Evolutionary conservation across 2,113 vertebrate genomes (phyloP), one percentile per base, ranked within the genome.

Genomic region (Calyptomena viridis): DNA sequence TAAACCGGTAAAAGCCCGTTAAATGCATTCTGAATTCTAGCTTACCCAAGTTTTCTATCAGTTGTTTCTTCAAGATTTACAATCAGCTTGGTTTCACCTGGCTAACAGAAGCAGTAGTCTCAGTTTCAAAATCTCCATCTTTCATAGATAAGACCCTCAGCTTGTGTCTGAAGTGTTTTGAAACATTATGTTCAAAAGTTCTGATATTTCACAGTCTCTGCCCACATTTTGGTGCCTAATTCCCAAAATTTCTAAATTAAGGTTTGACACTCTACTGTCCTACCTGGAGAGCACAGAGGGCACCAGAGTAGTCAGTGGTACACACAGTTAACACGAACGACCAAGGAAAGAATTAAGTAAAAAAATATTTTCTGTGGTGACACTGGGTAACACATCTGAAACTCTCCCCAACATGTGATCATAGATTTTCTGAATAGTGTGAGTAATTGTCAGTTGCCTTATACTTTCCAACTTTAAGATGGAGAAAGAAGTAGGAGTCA

Each of bases 241-340:
- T 64, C 20, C 9, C 44, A 64, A 16, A 59, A 86, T 58, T 93
- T 52, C 9, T 12, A 49, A 56, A 47, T 37, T 15, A 17, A 67
- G 11, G 12, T 11, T 42, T 12, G 8, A 39, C 23, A 52, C 1
- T 84, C 58, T 55, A 28, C 12, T 59, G 23, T 22, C 11, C 16
- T 76, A 4, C 4, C 5, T 6, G 8, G 31, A 86, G 11, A n/a
- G 8, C 15, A 30, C 2, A 72, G 37, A 68, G 27, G 18, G 8
- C 35, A 50, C 14, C 11, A 64, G 17, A 52, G 27, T 2, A 47
- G 27, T 11, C 35, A 73, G 7, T 4, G 37, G 16, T 12, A 25
- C 1, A 3, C 28, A 11, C 3, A 42, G 35, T 4, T 60, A 50
- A n/a, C 0, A 0, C 18, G 33, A 55, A 49, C 28, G 20, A 60